A percentile compares a stretch with the other conserved stretches of the same genome.
These are phyloP conservation scores for Erpornis zantholeuca DNA, from an alignment of 2,113 vertebrate species.

Conservation along the genomic window DNA sequence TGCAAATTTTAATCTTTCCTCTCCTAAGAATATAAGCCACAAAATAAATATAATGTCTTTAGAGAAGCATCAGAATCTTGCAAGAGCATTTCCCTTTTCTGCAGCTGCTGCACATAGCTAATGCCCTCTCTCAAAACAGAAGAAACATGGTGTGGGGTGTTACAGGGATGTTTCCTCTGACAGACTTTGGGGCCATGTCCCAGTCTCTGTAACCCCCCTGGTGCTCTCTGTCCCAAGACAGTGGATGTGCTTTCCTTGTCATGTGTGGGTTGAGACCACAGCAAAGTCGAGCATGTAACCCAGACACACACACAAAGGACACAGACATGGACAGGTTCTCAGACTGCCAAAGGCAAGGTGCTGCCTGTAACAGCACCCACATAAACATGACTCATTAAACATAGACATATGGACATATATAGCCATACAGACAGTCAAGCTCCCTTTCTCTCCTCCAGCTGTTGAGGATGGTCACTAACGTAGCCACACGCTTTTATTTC, in stretches of 20 bases:
- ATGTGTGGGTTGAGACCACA: background rate
- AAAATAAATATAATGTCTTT: background rate
- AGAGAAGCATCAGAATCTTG: background rate
- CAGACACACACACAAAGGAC: background rate
- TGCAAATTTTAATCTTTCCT: background rate
- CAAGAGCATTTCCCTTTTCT: background rate
- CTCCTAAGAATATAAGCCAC: background rate
- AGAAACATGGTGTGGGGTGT: background rate
- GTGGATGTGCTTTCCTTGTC: background rate
- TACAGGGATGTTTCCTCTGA: background rate
- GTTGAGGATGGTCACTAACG: background rate
- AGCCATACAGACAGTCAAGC: background rate
- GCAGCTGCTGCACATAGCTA: background rate
- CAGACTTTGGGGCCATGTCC: background rate
- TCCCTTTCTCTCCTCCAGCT: background rate
- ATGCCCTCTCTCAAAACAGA: background rate
- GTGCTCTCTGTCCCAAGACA: background rate
- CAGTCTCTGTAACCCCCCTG: background rate
- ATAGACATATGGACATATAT: too few relatives aligned
- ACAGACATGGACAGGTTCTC: background rate
- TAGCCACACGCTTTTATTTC: background rate
- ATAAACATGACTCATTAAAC: background rate
- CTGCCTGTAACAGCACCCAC: background rate
- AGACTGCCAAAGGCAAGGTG: background rate
- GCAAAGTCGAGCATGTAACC: background rate